phyloP scores from a whole-genome alignment of 2,797 vertebrate species.

The Orientallactaga sibirica region DNA sequence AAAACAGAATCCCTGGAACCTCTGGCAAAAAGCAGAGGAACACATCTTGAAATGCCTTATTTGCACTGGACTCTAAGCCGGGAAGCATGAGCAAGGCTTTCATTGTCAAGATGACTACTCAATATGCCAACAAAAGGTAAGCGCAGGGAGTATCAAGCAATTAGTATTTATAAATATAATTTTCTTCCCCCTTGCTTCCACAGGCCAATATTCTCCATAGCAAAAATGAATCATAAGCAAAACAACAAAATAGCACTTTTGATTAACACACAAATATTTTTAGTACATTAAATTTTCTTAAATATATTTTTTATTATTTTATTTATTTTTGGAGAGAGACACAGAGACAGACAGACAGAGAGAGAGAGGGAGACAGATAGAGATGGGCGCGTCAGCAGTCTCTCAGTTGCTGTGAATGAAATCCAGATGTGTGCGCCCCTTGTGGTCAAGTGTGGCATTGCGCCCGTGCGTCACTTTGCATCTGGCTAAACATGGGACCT shows the following conservation, averaged over 20 bases:
- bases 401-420: too few species aligned
- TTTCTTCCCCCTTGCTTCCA: neutral
- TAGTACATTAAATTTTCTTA: neutral
- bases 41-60: neutral
- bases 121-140: neutral
- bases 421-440: too few species aligned
- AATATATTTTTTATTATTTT: too few species aligned
- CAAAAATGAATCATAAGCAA: neutral
- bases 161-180: neutral
- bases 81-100: neutral
- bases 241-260: neutral
- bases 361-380: too few species aligned
- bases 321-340: too few species aligned
- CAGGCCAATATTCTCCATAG: neutral
- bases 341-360: too few species aligned
- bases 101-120: neutral
- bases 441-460: too few species aligned
- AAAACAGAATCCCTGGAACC: conserved; percentile 21
- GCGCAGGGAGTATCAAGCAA: neutral
- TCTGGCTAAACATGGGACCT: too few species aligned
- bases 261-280: neutral
- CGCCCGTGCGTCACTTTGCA: too few species aligned
- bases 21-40: neutral
- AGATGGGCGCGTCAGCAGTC: too few species aligned
- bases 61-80: neutral